A percentile compares a stretch with the other conserved stretches of the same genome.
Conservation (phyloP, 2,888 invertebrate genomes). For the Exocentrus adspersus region DNA sequence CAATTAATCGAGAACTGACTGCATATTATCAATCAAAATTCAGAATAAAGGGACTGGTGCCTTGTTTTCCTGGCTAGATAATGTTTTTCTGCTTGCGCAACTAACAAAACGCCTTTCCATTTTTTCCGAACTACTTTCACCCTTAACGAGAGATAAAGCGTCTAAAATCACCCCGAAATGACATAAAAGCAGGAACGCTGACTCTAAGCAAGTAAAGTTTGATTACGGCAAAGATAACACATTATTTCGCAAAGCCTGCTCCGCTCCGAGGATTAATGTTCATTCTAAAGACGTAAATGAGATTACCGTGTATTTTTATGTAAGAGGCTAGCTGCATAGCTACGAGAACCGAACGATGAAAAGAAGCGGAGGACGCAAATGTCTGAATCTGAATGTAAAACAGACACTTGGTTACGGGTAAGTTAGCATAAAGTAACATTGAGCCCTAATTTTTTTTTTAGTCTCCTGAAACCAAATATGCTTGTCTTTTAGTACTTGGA, state of each 20-base stretch:
- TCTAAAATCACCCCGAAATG: background rate
- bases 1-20: too few species aligned
- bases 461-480: too few species aligned
- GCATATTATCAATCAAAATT: too few species aligned
- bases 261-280: slow-evolving; percentile 9
- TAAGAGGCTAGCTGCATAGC: background rate
- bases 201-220: background rate
- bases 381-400: background rate
- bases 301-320: slow-evolving; percentile 18
- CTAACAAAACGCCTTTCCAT: too few species aligned
- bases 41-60: too few species aligned
- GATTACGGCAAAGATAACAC: slow-evolving; percentile 4
- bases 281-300: slow-evolving; percentile 13
- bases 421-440: too few species aligned
- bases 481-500: too few species aligned
- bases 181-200: background rate
- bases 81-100: too few species aligned
- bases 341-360: background rate
- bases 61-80: too few species aligned
- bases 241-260: background rate
- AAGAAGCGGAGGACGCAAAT: background rate
- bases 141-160: too few species aligned
- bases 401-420: background rate
- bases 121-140: too few species aligned
- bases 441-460: too few species aligned